Evolutionary conservation across 2,888 invertebrate genomes (phyloP), one percentile per base, ranked within the genome.

Genomic region (Drosophila melanosoma): DNA sequence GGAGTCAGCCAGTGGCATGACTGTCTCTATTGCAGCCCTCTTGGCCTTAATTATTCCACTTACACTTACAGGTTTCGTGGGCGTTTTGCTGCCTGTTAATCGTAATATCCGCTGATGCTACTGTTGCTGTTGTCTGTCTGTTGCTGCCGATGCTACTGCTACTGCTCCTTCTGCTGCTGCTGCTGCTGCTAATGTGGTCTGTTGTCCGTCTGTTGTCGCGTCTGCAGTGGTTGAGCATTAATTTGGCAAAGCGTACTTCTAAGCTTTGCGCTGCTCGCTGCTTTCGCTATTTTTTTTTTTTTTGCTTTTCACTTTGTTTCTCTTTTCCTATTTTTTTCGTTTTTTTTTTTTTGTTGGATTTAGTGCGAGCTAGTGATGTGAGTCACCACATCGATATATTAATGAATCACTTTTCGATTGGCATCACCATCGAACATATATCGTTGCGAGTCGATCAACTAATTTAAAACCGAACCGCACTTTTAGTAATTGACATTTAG

Each of bases 1-100:
- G 58, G 91, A 91, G 83, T 92, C 93, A 82, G 92, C 92, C 87
- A 92, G 89, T 87, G 92, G 92, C 92, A 92, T 92, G 81, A 81
- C 86, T 82, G 64, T 54, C 53, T 35, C 23, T 45, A 26, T 65
- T 56, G 71, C 76, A 69, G 78, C 81, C 67, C 67, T 60, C 66
- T 74, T 79, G 73, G 79, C 69, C 61, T 71, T 72, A 52, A 74
- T 68, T 68, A 68, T 65, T 78, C 69, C 62, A 57, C 69, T 65
- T 71, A 74, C 62, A 57, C 69, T 65, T 71, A 74, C 67, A 78
- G 78, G 63, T 74, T 77, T 57, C 23, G 73, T 79, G 60, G 69
- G 83, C 70, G 79, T 80, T 71, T 71, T 71, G 66, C 51, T 60
- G 64, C 56, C 33, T 71, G 48, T 57, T 73, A 45, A 45, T 45